Evolutionary conservation across 2,888 invertebrate species (phyloP), one percentile per base, ranked within the genome.

Genomic region (Zhengitettix transpicula): DNA sequence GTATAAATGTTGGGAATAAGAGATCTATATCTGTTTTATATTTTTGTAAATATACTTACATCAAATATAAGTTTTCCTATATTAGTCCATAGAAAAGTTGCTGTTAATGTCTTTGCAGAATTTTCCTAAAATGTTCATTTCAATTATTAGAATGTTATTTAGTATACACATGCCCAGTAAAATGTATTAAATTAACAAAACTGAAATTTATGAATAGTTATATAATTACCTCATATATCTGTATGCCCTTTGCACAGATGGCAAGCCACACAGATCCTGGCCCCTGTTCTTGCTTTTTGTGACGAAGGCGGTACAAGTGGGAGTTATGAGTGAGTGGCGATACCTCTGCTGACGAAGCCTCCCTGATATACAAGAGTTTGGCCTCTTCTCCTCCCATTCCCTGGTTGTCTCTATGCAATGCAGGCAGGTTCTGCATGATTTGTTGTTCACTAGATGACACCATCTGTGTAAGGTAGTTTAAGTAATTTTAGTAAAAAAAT

Each of bases 11-110:
- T n/a, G 12, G 44, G 44, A 11, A 12, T 42, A 10, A 42, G 44
- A 42, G 12, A 42, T 42, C 44, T 11, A 42, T 42, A 10, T 11
- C 12, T 42, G 10, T 42, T 42, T 12, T 42, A 42, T 12, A 53
- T 11, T 53, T 5, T 28, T 28, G 3, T 28, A 28, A 28, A 28
- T 14, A 47, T 56, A 71, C 76, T 77, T 70, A 82, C 82, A 74
- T 97, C 96, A 73, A 96, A 97, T 72, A 90, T 90, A 16, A 97
- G 77, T 75, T 95, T 95, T 64, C 90, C 92, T 64, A 98, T 97
- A 67, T 91, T 89, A 68, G 92, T 89, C 97, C 97, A 98, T 61
- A 91, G 83, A 71, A 96, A 95, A 65, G 88, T 61, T 59, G 61
- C 63, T 40, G 61, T 63, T 44, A 63, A 53, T 55, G 58, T 58